These are phyloP conservation scores for Epistrophella euchroma DNA, from an alignment of 2,888 invertebrate genomes.

Conservation along the genomic window DNA sequence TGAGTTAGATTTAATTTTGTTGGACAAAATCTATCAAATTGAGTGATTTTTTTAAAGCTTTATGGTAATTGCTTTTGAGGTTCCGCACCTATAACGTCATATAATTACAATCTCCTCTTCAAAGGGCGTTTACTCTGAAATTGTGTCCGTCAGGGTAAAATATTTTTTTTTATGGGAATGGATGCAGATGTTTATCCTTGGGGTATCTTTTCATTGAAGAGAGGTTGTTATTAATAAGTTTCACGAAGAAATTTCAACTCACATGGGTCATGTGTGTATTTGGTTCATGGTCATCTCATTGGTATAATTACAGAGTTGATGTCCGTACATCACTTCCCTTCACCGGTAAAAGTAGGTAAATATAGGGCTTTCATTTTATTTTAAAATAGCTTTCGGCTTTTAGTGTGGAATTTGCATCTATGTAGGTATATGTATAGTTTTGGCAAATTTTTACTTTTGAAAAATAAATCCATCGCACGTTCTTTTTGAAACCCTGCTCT, in stretches of 20 bases:
- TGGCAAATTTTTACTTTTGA: no score
- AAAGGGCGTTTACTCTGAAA: neutral
- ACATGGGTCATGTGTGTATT: constrained; percentile 3
- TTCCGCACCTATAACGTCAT: neutral
- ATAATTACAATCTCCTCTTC: constrained; percentile 3
- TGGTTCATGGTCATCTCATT: constrained; percentile 20
- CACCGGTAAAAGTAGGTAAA: neutral
- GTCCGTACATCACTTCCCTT: neutral
- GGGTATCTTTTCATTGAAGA: constrained; percentile 3
- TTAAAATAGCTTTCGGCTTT: neutral
- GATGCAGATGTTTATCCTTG: constrained; percentile 18
- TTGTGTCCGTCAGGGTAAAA: neutral
- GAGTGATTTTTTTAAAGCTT: neutral
- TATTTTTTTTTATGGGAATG: constrained; percentile 23
- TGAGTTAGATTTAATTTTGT: neutral
- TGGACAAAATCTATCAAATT: neutral
- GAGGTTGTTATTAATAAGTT: constrained; percentile 21
- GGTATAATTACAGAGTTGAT: constrained; percentile 1
- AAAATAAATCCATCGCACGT: no score
- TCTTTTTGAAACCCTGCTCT: no score
- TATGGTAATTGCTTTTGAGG: neutral
- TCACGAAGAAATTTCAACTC: constrained; percentile 9
- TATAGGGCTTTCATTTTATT: neutral
- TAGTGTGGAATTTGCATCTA: neutral
- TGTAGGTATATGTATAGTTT: neutral